Evolutionary conservation across 2,888 invertebrate species (phyloP), one percentile per base, ranked within the genome.

Genomic region (Drosophila siamana): DNA sequence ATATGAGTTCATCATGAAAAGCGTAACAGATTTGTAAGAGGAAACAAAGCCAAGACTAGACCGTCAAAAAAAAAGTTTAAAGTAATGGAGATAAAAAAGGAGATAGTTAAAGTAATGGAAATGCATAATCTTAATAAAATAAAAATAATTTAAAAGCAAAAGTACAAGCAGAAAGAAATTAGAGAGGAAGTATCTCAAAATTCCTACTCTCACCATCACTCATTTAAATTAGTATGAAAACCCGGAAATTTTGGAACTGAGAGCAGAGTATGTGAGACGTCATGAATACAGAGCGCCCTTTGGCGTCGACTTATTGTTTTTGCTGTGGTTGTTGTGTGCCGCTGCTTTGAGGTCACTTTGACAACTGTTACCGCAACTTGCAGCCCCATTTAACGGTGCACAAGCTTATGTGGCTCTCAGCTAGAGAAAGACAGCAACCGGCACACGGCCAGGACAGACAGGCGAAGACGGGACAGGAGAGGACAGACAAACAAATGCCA

Each of bases 331-430:
- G 68, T 72, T 66, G 57, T 59, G 50, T 69, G 61, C 41, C 48
- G 57, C 65, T 60, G 68, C 88, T 87, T 85, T 87, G 89, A 78
- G 89, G 89, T 86, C 86, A 86, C 86, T 86, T 89, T 87, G 89
- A 86, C 86, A 87, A 67, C 74, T 79, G 80, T 69, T 74, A 79
- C 87, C 86, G 72, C 85, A 85, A 83, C 79, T 78, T 78, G 78
- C 68, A 74, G 79, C 79, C 74, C 77, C 85, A 88, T 71, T 87
- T 78, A 74, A 86, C 85, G 61, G 40, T 63, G 64, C 60, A 69
- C 63, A 64, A 77, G 84, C 79, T 83, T 80, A 83, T 80, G 76
- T 36, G 59, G 72, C 62, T 41, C 11, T 28, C 40, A 22, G 13
- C 43, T 24, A 22, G 40, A 16, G 40, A 22, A 9, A 54, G 19